Evolutionary conservation across 2,797 vertebrate species (phyloP), one percentile per base, ranked within the genome.

Genomic region (Helostoma temminkii): DNA sequence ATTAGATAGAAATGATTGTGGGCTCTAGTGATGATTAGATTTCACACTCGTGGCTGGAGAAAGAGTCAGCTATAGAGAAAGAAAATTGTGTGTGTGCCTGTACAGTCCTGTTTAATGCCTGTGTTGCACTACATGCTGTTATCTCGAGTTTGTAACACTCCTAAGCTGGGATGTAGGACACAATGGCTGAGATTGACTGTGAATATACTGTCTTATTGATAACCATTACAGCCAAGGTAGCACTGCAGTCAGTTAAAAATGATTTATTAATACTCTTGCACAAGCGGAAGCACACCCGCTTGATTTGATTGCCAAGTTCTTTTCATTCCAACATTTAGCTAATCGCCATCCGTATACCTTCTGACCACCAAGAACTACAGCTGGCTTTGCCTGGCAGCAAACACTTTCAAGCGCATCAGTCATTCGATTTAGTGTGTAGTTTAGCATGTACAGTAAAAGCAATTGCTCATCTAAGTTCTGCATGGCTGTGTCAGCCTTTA

Each of bases 211-310:
- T 75, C 82, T 82, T 88, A 90, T 92, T 82, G 73, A 91, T 90
- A 90, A 78, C 82, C 81, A 87, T 89, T 89, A 85, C 72, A 81
- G 88, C 77, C 74, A 87, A 87, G 86, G 86, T 87, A 80, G 81
- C 70, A 41, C 81, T 70, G 81, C 84, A 90, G 88, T 92, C 81
- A 73, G 78, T 91, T 91, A 87, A 91, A 91, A 91, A 91, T 91
- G 83, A 91, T 91, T 90, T 89, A 91, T 91, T 90, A 87, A 91
- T 91, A 87, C 71, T 36, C 76, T 69, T 24, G 41, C 79, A 57
- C 77, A 54, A 76, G 65, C 53, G 46, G 81, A 85, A 90, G 83
- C 73, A 77, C 75, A 78, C 71, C 71, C 74, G 30, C n/a, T n/a
- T n/a, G 41, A 32, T 56, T 63, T 71, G 73, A 86, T 87, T 80